Percentiles rank a stretch among this genome's conserved stretches.
Evolutionary conservation across 2,113 vertebrate genomes (phyloP).

Genomic region (Orycteropus afer): DNA sequence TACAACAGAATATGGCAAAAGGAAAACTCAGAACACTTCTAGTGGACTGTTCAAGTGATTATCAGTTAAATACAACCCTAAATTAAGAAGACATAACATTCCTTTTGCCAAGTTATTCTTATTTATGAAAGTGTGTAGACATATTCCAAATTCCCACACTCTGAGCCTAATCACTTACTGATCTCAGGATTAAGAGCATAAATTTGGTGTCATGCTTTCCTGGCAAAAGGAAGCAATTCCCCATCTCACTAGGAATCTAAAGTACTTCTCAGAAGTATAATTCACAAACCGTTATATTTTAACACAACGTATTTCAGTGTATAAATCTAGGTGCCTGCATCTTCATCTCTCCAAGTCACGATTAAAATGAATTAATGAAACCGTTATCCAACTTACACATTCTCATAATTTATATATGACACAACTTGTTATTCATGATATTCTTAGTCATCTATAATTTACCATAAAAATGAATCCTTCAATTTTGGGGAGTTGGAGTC

Average conservation of each 20-base stretch:
- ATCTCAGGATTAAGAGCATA: conserved; percentile 8
- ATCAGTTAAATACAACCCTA: background rate
- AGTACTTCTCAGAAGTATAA: conserved; percentile 64
- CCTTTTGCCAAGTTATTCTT: background rate
- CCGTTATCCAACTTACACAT: conserved; percentile 18
- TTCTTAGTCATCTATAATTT: background rate
- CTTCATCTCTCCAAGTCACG: conserved; percentile 33
- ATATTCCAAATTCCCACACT: conserved; percentile 6
- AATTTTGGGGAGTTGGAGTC: background rate
- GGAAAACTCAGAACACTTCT: background rate
- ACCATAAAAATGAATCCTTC: background rate
- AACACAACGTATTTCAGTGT: background rate
- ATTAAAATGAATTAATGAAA: conserved; percentile 64
- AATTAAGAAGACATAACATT: background rate
- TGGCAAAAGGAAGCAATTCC: conserved; percentile 10
- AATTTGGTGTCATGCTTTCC: background rate
- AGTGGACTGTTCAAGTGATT: background rate
- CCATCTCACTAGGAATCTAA: conserved; percentile 13
- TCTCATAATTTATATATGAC: conserved; percentile 15
- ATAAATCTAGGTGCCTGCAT: conserved; percentile 26
- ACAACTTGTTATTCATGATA: conserved; percentile 26
- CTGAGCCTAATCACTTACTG: conserved; percentile 40
- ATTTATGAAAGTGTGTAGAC: background rate
- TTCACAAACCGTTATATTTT: conserved; percentile 39
- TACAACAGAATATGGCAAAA: background rate